phyloP scores from a whole-genome alignment of 1,140 invertebrate genomes.

The Antheraea mylitta region DNA sequence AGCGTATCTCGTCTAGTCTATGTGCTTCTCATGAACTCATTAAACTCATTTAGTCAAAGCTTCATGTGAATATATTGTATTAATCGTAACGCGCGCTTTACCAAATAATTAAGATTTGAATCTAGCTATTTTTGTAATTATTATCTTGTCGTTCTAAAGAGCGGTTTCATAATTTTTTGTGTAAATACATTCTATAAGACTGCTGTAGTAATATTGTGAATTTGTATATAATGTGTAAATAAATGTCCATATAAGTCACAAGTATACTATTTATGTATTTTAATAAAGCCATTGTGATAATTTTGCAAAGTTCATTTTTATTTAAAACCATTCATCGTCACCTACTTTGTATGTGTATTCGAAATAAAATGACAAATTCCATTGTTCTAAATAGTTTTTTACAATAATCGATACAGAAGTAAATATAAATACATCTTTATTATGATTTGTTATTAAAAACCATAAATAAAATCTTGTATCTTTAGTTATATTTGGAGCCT shows the following conservation, averaged over 20 bases:
- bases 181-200: constrained; percentile 79
- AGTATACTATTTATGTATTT: constrained; percentile 79
- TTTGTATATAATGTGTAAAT: constrained; percentile 73
- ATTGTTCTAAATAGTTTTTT: background rate
- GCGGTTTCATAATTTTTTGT: constrained; percentile 65
- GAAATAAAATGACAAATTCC: background rate
- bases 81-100: constrained; percentile 66
- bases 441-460: background rate
- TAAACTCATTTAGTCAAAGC: constrained; percentile 64
- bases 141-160: constrained; percentile 61
- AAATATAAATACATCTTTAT: background rate
- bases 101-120: constrained; percentile 74
- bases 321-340: constrained; percentile 27
- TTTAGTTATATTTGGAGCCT: background rate
- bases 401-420: background rate
- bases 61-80: constrained; percentile 74
- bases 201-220: constrained; percentile 74
- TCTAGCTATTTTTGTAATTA: constrained; percentile 72
- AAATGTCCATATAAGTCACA: constrained; percentile 76
- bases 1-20: constrained; percentile 74
- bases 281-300: constrained; percentile 79
- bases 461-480: background rate
- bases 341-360: too few species aligned
- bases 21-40: constrained; percentile 49
- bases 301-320: constrained; percentile 67